Percentiles rank a stretch among this genome's conserved stretches.
Evolutionary conservation across 2,113 vertebrate species (phyloP).

Genomic region (Chaetodon trifascialis): DNA sequence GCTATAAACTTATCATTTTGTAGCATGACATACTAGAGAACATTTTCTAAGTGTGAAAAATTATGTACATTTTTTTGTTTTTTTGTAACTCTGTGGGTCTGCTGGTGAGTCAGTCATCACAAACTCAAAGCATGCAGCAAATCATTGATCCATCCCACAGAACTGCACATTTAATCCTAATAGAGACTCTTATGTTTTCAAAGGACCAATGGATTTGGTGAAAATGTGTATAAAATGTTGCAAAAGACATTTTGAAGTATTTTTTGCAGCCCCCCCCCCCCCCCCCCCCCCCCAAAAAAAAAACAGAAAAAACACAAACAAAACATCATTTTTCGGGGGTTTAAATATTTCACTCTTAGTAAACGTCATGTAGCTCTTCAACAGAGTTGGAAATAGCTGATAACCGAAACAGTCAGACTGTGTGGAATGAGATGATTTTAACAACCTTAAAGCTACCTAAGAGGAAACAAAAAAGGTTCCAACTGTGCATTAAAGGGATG

Average conservation of each 20-base stretch:
- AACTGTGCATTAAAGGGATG: not conserved
- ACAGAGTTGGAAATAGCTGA: not conserved
- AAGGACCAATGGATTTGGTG: not conserved
- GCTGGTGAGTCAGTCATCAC: not conserved
- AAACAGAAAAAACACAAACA: not conserved
- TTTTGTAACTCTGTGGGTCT: not conserved
- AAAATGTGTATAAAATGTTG: not conserved
- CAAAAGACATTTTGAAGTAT: not conserved
- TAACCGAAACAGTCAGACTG: not conserved
- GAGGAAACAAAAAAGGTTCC: slow-evolving; percentile 4
- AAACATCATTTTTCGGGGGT: not conserved
- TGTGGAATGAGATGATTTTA: slow-evolving; percentile 1
- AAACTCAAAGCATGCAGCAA: not conserved
- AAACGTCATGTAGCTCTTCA: not conserved
- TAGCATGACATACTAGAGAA: not conserved
- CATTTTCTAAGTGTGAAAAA: not conserved
- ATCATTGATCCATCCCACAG: slow-evolving; percentile 1
- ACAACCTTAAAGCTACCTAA: not conserved
- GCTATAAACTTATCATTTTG: not conserved
- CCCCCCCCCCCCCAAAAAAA: no score
- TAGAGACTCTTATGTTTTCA: not conserved
- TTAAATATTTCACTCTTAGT: not conserved
- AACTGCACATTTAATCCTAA: not conserved
- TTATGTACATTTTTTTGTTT: not conserved
- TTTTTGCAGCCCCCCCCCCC: no score